Conservation (phyloP, 2,797 vertebrate species). For the Protonibea diacanthus region DNA sequence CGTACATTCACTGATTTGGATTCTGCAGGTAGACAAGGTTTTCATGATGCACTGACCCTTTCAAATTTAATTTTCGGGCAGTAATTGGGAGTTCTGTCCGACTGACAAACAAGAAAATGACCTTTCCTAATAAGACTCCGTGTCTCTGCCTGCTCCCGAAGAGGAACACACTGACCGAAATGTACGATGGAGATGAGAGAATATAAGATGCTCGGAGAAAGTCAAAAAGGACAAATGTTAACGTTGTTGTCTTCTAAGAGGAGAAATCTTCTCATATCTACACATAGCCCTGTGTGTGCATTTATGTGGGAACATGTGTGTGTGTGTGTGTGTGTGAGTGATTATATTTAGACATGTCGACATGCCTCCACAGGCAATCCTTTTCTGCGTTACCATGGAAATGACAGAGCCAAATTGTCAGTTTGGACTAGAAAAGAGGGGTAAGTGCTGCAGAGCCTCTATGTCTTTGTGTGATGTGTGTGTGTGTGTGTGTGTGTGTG, state of each 20-base stretch:
- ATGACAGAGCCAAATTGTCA: slow-evolving; percentile 79
- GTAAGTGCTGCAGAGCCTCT: slow-evolving; percentile 58
- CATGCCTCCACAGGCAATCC: slow-evolving; percentile 73
- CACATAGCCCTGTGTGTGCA: background rate
- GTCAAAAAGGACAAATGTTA: background rate
- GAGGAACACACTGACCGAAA: background rate
- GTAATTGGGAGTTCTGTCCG: slow-evolving; percentile 29
- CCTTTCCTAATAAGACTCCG: slow-evolving; percentile 47
- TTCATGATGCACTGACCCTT: slow-evolving; percentile 2
- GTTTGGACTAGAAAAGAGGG: slow-evolving; percentile 71
- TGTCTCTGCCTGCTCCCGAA: slow-evolving; percentile 12
- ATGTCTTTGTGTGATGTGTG: slow-evolving; percentile 23
- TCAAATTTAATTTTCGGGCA: slow-evolving; percentile 32
- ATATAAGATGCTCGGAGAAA: slow-evolving; percentile 13
- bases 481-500: slow-evolving; percentile 5
- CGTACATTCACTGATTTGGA: background rate
- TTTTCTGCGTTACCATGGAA: slow-evolving; percentile 82
- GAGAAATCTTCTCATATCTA: slow-evolving; percentile 18
- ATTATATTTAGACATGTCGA: slow-evolving; percentile 78
- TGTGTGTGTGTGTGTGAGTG: slow-evolving; percentile 7
- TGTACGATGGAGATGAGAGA: background rate
- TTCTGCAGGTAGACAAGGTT: slow-evolving; percentile 5
- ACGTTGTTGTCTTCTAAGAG: slow-evolving; percentile 17
- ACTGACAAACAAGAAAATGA: slow-evolving; percentile 49
- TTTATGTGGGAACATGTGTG: slow-evolving; percentile 12